A percentile compares a stretch with the other conserved stretches of the same genome.
phyloP scores from a whole-genome alignment of 2,888 invertebrate species.

The Hirtodrosophila cameraria region DNA sequence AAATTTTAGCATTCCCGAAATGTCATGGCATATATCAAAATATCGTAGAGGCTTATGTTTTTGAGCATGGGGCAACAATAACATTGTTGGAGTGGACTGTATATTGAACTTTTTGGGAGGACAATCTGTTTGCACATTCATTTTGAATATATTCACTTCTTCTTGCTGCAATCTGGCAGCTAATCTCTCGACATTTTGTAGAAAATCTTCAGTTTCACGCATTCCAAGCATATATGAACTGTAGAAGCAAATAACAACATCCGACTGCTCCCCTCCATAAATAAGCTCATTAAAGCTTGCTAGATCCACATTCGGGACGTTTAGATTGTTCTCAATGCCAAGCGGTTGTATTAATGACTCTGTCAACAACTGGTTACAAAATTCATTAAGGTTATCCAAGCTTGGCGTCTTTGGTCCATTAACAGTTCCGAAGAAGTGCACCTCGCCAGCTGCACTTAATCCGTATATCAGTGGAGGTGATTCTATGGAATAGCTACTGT shows the following conservation, averaged over 20 bases:
- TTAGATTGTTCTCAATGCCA: constrained; percentile 1
- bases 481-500: constrained; percentile 5
- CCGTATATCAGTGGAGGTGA: constrained; percentile 38
- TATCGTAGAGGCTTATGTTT: constrained; percentile 36
- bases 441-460: constrained; percentile 7
- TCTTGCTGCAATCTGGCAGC: constrained; percentile 38
- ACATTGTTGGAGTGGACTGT: constrained; percentile 28
- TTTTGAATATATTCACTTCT: constrained; percentile 46
- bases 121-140: constrained; percentile 28
- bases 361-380: constrained; percentile 42
- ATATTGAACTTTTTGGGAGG: constrained; percentile 46
- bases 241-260: constrained; percentile 47
- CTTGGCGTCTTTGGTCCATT: constrained; percentile 1
- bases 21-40: neutral
- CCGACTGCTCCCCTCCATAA: constrained; percentile 13
- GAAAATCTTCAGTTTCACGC: neutral
- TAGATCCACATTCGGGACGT: constrained; percentile 38
- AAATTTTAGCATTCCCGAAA: constrained; percentile 27
- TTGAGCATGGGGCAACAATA: constrained; percentile 25
- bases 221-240: constrained; percentile 4
- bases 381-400: constrained; percentile 21
- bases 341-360: neutral
- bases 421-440: constrained; percentile 38
- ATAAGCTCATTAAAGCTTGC: constrained; percentile 49
- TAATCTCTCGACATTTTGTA: constrained; percentile 1